Percentiles rank a stretch among this genome's conserved stretches.
phyloP scores from a whole-genome alignment of 23 tunicate species.

The Clavelina lepadiformis region DNA sequence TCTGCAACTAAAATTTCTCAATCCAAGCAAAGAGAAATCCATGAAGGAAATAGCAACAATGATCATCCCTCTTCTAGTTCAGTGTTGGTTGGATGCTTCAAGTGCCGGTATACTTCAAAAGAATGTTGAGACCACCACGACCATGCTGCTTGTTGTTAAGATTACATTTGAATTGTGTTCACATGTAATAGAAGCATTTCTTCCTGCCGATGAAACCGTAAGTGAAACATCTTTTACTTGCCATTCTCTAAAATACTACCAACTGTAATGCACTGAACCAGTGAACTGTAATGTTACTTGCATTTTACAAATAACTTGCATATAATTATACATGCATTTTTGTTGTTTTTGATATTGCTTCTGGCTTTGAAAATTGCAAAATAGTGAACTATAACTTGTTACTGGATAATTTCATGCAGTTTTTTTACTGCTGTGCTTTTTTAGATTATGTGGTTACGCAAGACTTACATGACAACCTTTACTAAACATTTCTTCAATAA shows the following conservation, averaged over 20 bases:
- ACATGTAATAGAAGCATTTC: background rate
- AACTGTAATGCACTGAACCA: too few species aligned
- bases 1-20: background rate
- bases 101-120: slow-evolving; percentile 3
- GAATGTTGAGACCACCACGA: slow-evolving; percentile 12
- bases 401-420: too few species aligned
- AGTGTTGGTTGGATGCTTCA: slow-evolving; percentile 20
- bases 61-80: slow-evolving; percentile 7
- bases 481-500: slow-evolving; percentile 9
- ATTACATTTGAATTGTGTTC: slow-evolving; percentile 4
- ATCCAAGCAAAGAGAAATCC: background rate
- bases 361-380: background rate
- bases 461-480: background rate
- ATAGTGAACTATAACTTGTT: background rate
- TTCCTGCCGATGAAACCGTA: background rate
- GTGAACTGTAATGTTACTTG: too few species aligned
- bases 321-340: background rate
- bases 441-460: slow-evolving; percentile 9
- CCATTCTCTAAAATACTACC: too few species aligned
- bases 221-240: background rate
- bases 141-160: slow-evolving; percentile 8
- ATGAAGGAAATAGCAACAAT: background rate
- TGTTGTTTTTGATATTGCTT: background rate
- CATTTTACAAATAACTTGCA: too few species aligned
- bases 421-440: too few species aligned